Evolutionary conservation across 1,140 invertebrate species (phyloP).

Genomic region (Drosophila erecta): DNA sequence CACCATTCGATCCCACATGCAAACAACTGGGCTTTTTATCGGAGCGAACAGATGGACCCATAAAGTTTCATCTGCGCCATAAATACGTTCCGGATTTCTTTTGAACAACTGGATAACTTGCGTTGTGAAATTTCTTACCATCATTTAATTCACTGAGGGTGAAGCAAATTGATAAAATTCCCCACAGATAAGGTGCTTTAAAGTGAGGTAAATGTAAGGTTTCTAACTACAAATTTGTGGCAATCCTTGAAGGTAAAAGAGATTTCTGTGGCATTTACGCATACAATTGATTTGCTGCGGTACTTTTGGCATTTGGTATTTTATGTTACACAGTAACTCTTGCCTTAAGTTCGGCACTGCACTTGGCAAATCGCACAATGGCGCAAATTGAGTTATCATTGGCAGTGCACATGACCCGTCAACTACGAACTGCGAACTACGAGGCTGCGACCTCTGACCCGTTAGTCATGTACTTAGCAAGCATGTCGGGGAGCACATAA

Average conservation of each 20-base stretch:
- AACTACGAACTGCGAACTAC: background rate
- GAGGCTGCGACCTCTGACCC: background rate
- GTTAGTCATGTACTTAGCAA: slow-evolving; percentile 13
- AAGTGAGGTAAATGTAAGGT: no score
- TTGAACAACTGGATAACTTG: no score
- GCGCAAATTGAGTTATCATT: slow-evolving; percentile 51
- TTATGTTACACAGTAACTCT: no score
- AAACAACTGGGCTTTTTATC: slow-evolving; percentile 8
- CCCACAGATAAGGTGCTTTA: no score
- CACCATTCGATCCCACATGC: slow-evolving; percentile 1
- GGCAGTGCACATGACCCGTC: slow-evolving; percentile 20
- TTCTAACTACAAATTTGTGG: no score
- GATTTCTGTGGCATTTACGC: no score
- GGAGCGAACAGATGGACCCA: background rate
- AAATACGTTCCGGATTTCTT: no score
- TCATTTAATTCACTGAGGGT: background rate
- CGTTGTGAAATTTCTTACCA: background rate
- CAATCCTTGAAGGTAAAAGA: no score
- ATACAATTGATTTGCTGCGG: no score
- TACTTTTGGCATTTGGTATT: no score
- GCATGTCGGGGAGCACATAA: slow-evolving; percentile 47
- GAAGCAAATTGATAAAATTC: no score
- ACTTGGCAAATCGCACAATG: slow-evolving; percentile 6
- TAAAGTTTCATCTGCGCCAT: background rate
- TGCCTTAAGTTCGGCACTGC: background rate